Percentiles rank a stretch among this genome's conserved stretches.
These are phyloP conservation scores for Rhabdophis nuchalis DNA, from an alignment of 2,797 vertebrate species.

Conservation along the genomic window DNA sequence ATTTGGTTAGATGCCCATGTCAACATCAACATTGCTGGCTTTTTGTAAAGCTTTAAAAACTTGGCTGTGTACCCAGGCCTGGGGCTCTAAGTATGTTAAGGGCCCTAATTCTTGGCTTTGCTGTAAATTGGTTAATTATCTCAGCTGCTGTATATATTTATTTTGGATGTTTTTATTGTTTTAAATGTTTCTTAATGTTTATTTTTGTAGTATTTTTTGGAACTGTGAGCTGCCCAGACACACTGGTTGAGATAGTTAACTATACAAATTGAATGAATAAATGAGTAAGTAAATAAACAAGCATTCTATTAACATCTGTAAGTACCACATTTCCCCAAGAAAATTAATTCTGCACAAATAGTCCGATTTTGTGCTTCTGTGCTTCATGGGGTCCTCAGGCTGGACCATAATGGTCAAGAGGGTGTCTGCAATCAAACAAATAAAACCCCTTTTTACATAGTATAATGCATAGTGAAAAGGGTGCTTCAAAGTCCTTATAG, in stretches of 20 bases:
- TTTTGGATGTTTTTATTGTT: not conserved
- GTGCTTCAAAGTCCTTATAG: not conserved
- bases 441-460: not conserved
- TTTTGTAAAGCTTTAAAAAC: not conserved
- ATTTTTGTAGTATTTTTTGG: not conserved
- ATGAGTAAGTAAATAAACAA: not conserved
- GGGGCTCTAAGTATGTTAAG: not conserved
- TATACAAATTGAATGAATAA: not conserved
- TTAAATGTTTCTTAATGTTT: not conserved
- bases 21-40: conserved; percentile 79
- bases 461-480: not conserved
- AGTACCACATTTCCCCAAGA: not conserved
- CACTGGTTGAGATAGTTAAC: not conserved
- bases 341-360: not conserved
- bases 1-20: not conserved
- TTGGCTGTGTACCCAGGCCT: not conserved
- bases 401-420: not conserved
- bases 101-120: not conserved
- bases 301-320: not conserved
- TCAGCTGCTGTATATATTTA: not conserved
- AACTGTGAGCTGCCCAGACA: not conserved
- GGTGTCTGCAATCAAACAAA: not conserved
- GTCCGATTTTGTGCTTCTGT: not conserved
- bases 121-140: not conserved
- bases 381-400: not conserved